These are phyloP conservation scores for Brevimyrus niger DNA, from an alignment of 2,113 vertebrate genomes.

Conservation along the genomic window DNA sequence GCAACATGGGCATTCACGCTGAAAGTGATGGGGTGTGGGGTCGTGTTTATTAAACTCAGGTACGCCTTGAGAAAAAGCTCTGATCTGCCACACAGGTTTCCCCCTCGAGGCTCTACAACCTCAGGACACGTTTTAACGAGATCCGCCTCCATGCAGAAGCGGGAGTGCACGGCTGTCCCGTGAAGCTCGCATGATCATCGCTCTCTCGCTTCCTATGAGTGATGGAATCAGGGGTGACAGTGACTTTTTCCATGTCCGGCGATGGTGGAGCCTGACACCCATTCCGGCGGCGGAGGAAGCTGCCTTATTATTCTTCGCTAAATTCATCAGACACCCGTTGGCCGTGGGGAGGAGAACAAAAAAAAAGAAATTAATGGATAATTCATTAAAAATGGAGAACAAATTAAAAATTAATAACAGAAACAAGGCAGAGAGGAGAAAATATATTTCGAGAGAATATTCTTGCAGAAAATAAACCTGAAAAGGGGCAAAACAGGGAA, in stretches of 20 bases:
- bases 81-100: not conserved
- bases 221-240: not conserved
- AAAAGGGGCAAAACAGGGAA: not conserved
- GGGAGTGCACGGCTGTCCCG: not conserved
- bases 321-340: not conserved
- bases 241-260: not conserved
- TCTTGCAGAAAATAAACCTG: not conserved
- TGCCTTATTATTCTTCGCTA: not conserved
- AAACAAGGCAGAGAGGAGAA: not conserved
- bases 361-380: not conserved
- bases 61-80: not conserved
- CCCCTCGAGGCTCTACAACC: not conserved
- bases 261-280: not conserved
- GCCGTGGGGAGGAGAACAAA: not conserved
- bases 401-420: not conserved
- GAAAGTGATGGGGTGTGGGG: not conserved
- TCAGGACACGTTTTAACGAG: not conserved
- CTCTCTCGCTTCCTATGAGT: not conserved
- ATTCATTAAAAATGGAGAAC: not conserved
- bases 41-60: not conserved
- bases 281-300: not conserved
- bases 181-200: not conserved
- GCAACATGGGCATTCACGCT: not conserved
- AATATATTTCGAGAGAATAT: not conserved
- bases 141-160: not conserved